phyloP scores from a whole-genome alignment of 2,113 vertebrate species.

The Prietella phreatophila region DNA sequence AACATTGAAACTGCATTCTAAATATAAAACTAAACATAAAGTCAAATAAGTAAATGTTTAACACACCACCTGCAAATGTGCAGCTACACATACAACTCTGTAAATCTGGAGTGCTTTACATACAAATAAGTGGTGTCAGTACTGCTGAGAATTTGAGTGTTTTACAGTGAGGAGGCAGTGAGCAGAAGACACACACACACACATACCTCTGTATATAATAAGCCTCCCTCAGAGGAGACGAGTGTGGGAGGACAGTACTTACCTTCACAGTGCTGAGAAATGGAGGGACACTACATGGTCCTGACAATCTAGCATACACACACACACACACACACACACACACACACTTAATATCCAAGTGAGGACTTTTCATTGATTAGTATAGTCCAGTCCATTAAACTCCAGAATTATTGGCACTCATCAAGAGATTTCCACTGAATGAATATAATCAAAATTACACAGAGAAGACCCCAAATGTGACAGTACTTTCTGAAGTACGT shows the following conservation, averaged over 20 bases:
- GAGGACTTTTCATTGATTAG: not conserved
- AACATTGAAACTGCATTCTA: not conserved
- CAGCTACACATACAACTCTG: not conserved
- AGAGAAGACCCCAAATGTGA: not conserved
- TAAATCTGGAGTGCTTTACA: not conserved
- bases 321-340: not conserved
- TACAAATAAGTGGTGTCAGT: not conserved
- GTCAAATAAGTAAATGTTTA: not conserved
- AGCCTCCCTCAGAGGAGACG: not conserved
- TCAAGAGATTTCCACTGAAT: not conserved
- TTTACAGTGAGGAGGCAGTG: not conserved
- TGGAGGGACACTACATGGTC: not conserved
- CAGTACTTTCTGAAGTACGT: not conserved
- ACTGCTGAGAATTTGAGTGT: not conserved
- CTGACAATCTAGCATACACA: not conserved
- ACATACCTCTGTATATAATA: not conserved
- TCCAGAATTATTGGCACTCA: not conserved
- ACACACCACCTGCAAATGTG: not conserved
- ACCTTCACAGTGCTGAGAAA: conserved; percentile 12
- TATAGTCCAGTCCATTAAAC: not conserved
- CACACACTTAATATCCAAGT: not conserved
- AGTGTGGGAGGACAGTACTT: conserved; percentile 15
- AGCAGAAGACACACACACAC: not conserved
- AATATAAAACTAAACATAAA: not conserved
- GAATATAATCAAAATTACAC: not conserved